These are phyloP conservation scores for Paragorgia papillata DNA, from an alignment of 92 coral and sea anemone species.

Conservation along the genomic window DNA sequence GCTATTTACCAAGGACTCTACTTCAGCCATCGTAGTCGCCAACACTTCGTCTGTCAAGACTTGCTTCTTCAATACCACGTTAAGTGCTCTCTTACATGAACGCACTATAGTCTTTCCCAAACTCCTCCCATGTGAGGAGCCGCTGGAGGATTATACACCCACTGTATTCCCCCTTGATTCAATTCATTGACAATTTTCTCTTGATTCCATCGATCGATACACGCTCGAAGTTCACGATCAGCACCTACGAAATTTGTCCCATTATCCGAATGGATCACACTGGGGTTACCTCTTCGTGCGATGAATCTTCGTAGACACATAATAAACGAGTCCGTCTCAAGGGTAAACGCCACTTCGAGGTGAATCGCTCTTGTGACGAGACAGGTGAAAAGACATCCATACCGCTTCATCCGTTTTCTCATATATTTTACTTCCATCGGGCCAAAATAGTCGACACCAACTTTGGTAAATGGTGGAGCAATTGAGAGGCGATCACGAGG, in stretches of 20 bases:
- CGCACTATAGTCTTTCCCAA: constrained; percentile 48
- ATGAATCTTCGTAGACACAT: constrained; percentile 48
- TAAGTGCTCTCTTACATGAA: constrained; percentile 48
- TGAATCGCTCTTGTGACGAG: constrained; percentile 48
- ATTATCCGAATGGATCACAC: constrained; percentile 50
- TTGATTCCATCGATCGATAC: constrained; percentile 31
- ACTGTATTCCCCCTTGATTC: constrained; percentile 14
- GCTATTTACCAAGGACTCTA: too few species aligned
- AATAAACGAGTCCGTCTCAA: constrained; percentile 57
- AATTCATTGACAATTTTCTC: neutral
- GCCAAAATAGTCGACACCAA: constrained; percentile 53
- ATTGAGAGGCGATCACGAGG: constrained; percentile 44
- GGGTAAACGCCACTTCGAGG: neutral
- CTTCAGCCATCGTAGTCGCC: too few species aligned
- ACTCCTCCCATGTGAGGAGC: constrained; percentile 41
- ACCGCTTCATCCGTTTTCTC: constrained; percentile 36
- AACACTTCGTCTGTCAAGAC: constrained; percentile 33
- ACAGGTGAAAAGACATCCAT: constrained; percentile 60
- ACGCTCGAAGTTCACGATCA: constrained; percentile 30
- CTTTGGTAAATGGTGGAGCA: constrained; percentile 46
- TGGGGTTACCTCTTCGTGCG: constrained; percentile 48
- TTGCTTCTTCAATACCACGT: constrained; percentile 31
- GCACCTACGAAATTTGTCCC: constrained; percentile 49
- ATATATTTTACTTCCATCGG: constrained; percentile 45
- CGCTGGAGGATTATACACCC: constrained; percentile 37